phyloP scores from a whole-genome alignment of 1,140 invertebrate genomes.

The Calephelis virginiensis region DNA sequence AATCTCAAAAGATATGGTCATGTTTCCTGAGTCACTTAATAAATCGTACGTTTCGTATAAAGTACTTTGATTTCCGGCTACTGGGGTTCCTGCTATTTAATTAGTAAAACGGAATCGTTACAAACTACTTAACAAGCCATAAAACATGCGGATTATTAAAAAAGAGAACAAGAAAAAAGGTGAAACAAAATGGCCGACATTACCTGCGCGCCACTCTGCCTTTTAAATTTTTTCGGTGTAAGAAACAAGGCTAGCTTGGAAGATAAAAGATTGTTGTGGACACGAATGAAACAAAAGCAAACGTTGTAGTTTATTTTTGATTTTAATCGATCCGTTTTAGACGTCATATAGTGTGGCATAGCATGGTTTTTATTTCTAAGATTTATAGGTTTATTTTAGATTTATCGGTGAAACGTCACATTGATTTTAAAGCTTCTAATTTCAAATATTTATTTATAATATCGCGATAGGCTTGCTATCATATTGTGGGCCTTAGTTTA shows the following conservation, averaged over 20 bases:
- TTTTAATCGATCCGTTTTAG: constrained; percentile 63
- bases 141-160: constrained; percentile 70
- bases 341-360: constrained; percentile 41
- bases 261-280: constrained; percentile 66
- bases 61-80: constrained; percentile 45
- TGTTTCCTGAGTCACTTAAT: background rate
- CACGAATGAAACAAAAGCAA: constrained; percentile 70
- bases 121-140: constrained; percentile 63
- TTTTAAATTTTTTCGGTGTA: constrained; percentile 46
- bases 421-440: background rate
- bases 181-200: constrained; percentile 59
- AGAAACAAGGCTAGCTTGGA: constrained; percentile 39
- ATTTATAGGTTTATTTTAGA: constrained; percentile 35
- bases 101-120: constrained; percentile 53
- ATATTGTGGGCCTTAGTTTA: no score
- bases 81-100: constrained; percentile 53
- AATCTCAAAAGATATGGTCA: background rate
- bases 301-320: constrained; percentile 68
- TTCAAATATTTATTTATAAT: background rate
- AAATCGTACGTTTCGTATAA: background rate
- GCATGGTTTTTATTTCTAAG: constrained; percentile 46
- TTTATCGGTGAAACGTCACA: background rate
- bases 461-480: no score
- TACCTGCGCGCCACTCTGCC: constrained; percentile 63
- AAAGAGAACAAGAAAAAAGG: constrained; percentile 57